Conservation (phyloP, 2,797 vertebrate genomes). For the Pipistrellus kuhlii region DNA sequence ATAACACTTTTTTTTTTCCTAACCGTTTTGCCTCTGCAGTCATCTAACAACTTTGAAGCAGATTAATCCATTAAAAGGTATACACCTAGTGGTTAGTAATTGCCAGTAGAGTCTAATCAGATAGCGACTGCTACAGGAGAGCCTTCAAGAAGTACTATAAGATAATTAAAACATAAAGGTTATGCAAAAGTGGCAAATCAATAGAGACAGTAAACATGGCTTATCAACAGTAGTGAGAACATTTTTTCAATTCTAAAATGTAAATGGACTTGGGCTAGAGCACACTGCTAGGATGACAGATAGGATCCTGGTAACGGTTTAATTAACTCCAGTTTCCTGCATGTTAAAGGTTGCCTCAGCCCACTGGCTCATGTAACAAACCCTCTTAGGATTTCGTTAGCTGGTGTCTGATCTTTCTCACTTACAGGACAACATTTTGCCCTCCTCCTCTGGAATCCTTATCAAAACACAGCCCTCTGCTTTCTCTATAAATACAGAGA, state of each 20-base stretch:
- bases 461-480: conserved; percentile 76
- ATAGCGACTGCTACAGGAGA: conserved; percentile 71
- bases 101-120: conserved; percentile 78
- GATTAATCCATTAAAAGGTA: conserved; percentile 84
- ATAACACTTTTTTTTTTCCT: conserved; percentile 73
- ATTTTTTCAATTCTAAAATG: conserved; percentile 84
- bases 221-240: conserved; percentile 83
- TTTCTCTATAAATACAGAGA: conserved; percentile 76
- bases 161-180: conserved; percentile 88
- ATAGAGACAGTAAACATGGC: conserved; percentile 85
- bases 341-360: conserved; percentile 87
- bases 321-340: conserved; percentile 88
- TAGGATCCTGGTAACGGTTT: conserved; percentile 85
- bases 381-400: conserved; percentile 86
- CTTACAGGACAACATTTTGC: conserved; percentile 72
- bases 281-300: conserved; percentile 82
- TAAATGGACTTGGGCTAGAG: conserved; percentile 85
- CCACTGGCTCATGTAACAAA: conserved; percentile 87
- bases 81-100: conserved; percentile 79
- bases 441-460: conserved; percentile 66
- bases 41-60: conserved; percentile 77
- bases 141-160: conserved; percentile 81
- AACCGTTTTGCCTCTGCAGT: conserved; percentile 63
- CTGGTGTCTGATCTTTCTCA: conserved; percentile 72
- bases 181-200: conserved; percentile 87